Conservation (phyloP, 2,888 invertebrate species). For the Mythimna vitellina region DNA sequence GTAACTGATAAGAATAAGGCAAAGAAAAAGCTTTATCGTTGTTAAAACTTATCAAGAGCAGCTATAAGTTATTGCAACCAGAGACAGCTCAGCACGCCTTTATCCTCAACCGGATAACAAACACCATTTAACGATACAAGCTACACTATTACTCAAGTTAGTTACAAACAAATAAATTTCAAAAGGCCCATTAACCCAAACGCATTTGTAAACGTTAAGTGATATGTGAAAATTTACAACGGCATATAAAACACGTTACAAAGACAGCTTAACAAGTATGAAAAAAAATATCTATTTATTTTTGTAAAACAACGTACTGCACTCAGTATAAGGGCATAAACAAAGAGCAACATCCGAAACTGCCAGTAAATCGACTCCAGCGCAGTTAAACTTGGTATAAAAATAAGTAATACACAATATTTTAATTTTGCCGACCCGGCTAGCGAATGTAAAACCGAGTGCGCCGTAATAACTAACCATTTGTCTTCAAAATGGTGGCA, state of each 20-base stretch:
- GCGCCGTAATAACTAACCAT: constrained; percentile 90
- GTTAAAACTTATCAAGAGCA: constrained; percentile 18
- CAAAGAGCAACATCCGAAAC: constrained; percentile 72
- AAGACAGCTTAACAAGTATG: constrained; percentile 46
- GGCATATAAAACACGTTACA: constrained; percentile 61
- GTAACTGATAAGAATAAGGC: neutral
- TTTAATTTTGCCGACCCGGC: constrained; percentile 88
- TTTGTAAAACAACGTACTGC: constrained; percentile 55
- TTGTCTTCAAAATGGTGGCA: constrained; percentile 91
- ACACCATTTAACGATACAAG: constrained; percentile 29
- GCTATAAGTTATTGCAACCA: constrained; percentile 11
- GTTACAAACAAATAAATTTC: constrained; percentile 58
- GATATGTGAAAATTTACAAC: constrained; percentile 79
- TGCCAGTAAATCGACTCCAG: constrained; percentile 84
- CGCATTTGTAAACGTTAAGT: constrained; percentile 68
- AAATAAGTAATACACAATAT: constrained; percentile 89
- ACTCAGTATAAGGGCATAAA: constrained; percentile 71
- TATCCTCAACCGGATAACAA: constrained; percentile 31
- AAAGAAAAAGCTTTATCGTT: neutral
- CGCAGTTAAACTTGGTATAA: constrained; percentile 84
- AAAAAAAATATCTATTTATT: constrained; percentile 53
- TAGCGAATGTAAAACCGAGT: constrained; percentile 89
- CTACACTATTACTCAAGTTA: constrained; percentile 46
- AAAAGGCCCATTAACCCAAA: constrained; percentile 53
- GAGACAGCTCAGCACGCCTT: constrained; percentile 4